These are phyloP conservation scores for Toxonevra muliebris DNA, from an alignment of 2,888 invertebrate species.

Conservation along the genomic window DNA sequence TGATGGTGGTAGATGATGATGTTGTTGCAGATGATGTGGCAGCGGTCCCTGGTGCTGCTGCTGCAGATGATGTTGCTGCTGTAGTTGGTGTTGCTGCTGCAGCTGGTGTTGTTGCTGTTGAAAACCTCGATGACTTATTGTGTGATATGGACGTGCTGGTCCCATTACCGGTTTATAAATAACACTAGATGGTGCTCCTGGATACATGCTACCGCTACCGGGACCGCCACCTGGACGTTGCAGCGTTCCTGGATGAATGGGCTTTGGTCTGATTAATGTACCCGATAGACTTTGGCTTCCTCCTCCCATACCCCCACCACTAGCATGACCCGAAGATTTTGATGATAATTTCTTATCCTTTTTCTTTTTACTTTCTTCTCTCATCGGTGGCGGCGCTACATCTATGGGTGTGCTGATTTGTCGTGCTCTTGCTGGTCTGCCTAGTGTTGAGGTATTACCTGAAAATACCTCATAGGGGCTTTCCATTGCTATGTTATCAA, in stretches of 20 bases:
- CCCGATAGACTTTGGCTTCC: slow-evolving; percentile 65
- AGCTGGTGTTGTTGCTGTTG: slow-evolving; percentile 53
- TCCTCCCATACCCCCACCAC: slow-evolving; percentile 20
- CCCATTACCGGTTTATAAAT: slow-evolving; percentile 66
- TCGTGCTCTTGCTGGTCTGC: slow-evolving; percentile 78
- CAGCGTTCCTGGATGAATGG: slow-evolving; percentile 60
- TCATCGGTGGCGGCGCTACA: slow-evolving; percentile 86
- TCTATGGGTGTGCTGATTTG: slow-evolving; percentile 82
- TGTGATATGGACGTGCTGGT: slow-evolving; percentile 66
- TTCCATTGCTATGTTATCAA: slow-evolving; percentile 70
- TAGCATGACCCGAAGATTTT: slow-evolving; percentile 49
- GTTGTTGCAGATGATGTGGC: slow-evolving; percentile 58
- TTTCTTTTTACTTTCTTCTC: slow-evolving; percentile 73
- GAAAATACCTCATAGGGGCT: slow-evolving; percentile 77
- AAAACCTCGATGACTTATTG: slow-evolving; percentile 66
- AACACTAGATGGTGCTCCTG: slow-evolving; percentile 55
- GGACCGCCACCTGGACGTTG: slow-evolving; percentile 48
- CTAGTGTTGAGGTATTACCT: slow-evolving; percentile 67
- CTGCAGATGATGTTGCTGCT: slow-evolving; percentile 58
- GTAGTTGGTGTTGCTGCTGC: slow-evolving; percentile 56
- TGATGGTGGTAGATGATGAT: slow-evolving; percentile 57
- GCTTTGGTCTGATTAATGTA: slow-evolving; percentile 64
- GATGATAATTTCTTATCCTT: slow-evolving; percentile 66
- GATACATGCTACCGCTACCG: slow-evolving; percentile 47
- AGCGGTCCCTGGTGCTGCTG: slow-evolving; percentile 52